These are phyloP conservation scores for Porites cylindrica DNA, from an alignment of 92 coral and sea anemone genomes.

Conservation along the genomic window DNA sequence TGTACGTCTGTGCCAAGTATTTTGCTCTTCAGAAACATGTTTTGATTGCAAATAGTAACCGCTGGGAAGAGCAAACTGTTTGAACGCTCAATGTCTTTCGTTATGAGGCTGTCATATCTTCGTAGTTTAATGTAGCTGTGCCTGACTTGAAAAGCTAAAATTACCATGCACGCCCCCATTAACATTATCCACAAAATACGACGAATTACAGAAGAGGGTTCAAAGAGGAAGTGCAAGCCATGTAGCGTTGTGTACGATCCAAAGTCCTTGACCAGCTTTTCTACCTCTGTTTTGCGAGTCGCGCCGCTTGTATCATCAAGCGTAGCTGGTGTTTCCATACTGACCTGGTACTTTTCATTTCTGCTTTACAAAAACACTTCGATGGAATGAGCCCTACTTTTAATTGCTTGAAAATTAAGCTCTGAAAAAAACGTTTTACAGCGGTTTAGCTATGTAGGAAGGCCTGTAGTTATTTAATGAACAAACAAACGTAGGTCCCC, in stretches of 20 bases:
- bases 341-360: slow-evolving; percentile 5
- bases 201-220: slow-evolving; percentile 15
- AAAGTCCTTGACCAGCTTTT: slow-evolving; percentile 20
- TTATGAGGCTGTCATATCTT: slow-evolving; percentile 31
- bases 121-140: slow-evolving; percentile 28
- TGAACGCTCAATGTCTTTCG: slow-evolving; percentile 23
- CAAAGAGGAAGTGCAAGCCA: slow-evolving; percentile 60
- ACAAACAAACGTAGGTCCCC: too few species aligned
- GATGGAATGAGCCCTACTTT: too few species aligned
- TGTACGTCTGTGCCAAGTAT: slow-evolving; percentile 61
- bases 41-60: slow-evolving; percentile 59
- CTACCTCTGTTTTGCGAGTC: background rate
- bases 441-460: too few species aligned
- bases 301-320: background rate
- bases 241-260: slow-evolving; percentile 62
- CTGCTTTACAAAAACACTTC: background rate
- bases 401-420: too few species aligned
- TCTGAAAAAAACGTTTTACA: too few species aligned
- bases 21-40: slow-evolving; percentile 60
- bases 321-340: background rate
- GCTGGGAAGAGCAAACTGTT: slow-evolving; percentile 51
- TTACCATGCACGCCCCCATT: slow-evolving; percentile 12
- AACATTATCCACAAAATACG: slow-evolving; percentile 52
- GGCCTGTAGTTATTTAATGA: too few species aligned
- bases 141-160: slow-evolving; percentile 21